Conservation (phyloP, 2,113 vertebrate species). For the Ia io region DNA sequence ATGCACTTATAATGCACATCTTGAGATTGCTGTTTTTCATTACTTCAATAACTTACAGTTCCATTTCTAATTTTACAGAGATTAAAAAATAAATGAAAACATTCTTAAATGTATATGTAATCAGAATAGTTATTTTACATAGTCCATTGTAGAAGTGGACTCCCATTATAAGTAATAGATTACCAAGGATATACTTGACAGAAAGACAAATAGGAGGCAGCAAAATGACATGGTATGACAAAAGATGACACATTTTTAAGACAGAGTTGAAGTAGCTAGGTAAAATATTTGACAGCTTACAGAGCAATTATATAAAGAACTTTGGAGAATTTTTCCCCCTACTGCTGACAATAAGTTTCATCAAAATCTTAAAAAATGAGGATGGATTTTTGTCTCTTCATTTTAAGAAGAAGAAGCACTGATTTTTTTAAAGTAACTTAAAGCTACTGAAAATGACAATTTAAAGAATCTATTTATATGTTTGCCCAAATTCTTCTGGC, state of each 20-base stretch:
- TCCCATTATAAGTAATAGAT: not conserved
- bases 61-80: not conserved
- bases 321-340: not conserved
- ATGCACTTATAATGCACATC: not conserved
- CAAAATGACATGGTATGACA: not conserved
- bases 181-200: not conserved
- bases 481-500: not conserved
- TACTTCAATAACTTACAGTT: not conserved
- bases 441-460: not conserved
- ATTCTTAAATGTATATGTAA: not conserved
- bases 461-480: not conserved
- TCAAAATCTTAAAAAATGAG: not conserved
- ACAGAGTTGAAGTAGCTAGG: not conserved
- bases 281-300: not conserved
- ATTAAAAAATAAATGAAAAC: not conserved
- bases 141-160: not conserved
- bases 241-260: not conserved
- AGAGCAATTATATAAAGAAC: not conserved
- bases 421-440: not conserved
- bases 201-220: not conserved
- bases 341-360: not conserved
- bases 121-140: not conserved
- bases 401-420: not conserved
- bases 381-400: not conserved
- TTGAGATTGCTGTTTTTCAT: not conserved